Evolutionary conservation across 2,113 vertebrate species (phyloP).

Genomic region (Lasiurus cinereus): DNA sequence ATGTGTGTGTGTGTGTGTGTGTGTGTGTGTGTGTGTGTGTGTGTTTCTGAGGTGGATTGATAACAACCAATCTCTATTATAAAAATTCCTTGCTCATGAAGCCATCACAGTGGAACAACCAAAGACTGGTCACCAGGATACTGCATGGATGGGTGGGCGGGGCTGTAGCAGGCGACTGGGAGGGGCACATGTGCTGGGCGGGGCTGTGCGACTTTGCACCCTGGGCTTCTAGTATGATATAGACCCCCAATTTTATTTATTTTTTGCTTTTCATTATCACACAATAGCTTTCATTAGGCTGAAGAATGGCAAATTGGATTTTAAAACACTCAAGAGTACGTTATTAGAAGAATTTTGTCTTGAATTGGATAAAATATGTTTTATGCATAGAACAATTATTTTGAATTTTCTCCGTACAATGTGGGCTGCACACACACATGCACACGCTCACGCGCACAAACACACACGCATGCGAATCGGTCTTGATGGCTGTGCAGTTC

Average conservation of each 20-base stretch:
- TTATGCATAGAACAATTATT: not conserved
- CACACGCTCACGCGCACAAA: not conserved
- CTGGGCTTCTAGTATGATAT: not conserved
- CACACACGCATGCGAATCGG: not conserved
- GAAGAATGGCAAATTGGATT: not conserved
- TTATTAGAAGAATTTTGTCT: not conserved
- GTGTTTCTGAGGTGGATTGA: not conserved
- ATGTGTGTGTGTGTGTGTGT: not conserved
- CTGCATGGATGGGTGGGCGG: no score
- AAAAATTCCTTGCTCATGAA: no score
- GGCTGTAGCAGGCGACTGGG: no score
- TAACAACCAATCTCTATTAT: not conserved
- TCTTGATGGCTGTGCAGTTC: not conserved
- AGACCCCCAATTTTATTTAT: not conserved
- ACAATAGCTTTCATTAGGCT: not conserved
- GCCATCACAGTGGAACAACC: no score
- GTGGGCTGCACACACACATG: no score
- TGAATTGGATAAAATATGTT: not conserved
- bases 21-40: not conserved
- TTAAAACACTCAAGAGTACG: not conserved
- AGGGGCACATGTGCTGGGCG: no score
- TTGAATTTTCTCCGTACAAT: not conserved
- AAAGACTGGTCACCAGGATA: no score
- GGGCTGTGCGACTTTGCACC: no score
- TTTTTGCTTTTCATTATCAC: slow-evolving; percentile 6